These are phyloP conservation scores for Platyscapa corneri DNA, from an alignment of 1,140 invertebrate genomes.

Conservation along the genomic window DNA sequence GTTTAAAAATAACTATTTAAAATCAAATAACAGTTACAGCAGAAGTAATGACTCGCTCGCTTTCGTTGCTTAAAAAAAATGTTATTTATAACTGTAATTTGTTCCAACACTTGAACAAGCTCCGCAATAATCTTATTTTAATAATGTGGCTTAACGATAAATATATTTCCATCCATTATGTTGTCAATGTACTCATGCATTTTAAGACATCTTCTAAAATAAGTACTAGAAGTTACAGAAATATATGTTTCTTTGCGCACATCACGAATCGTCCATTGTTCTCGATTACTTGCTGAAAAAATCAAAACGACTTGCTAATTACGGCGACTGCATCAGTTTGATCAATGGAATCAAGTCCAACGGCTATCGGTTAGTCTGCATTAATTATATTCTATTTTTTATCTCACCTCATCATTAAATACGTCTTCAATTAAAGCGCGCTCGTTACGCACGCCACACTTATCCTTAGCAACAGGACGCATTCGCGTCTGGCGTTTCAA, in stretches of 20 bases:
- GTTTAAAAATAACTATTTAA: background rate
- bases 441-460: background rate
- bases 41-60: background rate
- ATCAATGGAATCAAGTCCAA: background rate
- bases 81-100: background rate
- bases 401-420: constrained; percentile 17
- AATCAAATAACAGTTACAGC: background rate
- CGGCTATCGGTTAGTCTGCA: no score
- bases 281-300: background rate
- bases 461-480: background rate
- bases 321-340: no score
- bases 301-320: background rate
- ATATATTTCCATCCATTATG: background rate
- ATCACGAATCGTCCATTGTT: background rate
- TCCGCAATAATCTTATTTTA: background rate
- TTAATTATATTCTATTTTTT: background rate
- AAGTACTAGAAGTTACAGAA: background rate
- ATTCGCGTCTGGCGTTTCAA: constrained; percentile 24
- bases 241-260: background rate
- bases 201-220: background rate
- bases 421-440: constrained; percentile 29
- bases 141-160: background rate
- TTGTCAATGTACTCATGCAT: background rate
- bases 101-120: background rate
- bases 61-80: background rate